Conservation (phyloP, 2,888 invertebrate genomes). For the Podabrus alpinus region DNA sequence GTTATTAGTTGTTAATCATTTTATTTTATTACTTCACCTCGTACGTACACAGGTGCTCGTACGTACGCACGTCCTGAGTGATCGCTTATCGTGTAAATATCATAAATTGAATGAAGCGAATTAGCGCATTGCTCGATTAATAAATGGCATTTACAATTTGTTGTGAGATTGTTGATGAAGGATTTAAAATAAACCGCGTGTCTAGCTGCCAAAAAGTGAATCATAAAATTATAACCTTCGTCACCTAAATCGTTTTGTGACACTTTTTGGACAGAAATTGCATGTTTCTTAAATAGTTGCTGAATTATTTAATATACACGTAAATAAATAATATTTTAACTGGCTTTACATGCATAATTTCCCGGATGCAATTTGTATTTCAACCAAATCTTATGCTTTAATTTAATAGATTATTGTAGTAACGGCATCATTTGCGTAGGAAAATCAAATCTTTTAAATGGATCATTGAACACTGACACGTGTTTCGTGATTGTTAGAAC, state of each 20-base stretch:
- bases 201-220: conserved; percentile 9
- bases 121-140: neutral
- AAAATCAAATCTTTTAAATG: no score
- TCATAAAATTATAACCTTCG: neutral
- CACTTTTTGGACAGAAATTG: neutral
- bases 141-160: neutral
- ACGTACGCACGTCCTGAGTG: neutral
- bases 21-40: no score
- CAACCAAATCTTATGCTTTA: no score
- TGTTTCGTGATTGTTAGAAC: neutral
- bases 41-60: neutral
- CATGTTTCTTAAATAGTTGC: neutral
- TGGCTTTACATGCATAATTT: neutral
- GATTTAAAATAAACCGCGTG: conserved; percentile 6
- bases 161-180: neutral
- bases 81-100: neutral
- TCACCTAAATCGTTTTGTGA: conserved; percentile 4
- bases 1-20: no score
- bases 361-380: neutral
- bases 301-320: neutral
- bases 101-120: neutral
- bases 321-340: neutral
- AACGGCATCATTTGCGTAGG: no score
- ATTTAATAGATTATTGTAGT: no score
- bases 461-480: no score